Evolutionary conservation across 1,140 invertebrate species (phyloP), one percentile per base, ranked within the genome.

Genomic region (Drosophila simulans): DNA sequence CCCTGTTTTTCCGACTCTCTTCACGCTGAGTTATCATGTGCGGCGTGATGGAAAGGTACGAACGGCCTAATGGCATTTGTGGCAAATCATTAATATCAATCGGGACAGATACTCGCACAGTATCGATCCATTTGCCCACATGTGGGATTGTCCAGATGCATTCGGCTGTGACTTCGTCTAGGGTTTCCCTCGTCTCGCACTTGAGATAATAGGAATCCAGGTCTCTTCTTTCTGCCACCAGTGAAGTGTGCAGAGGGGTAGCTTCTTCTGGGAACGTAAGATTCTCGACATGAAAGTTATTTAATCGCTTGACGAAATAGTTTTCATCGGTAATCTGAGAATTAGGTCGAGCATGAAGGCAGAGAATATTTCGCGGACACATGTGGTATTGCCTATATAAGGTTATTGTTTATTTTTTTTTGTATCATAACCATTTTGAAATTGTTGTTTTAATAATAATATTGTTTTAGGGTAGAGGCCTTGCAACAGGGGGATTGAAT

Each of bases 81-180:
- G 45, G 68, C 65, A 58, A 89, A 89, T 89, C 84, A 88, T 89
- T 88, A 88, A 88, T 88, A 88, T 89, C 79, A 70, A 77, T 77
- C 73, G 56, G 49, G 52, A 66, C 73, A 42, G 71, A 75, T 46
- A 76, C 59, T 45, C 40, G 51, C 31, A 31, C 8, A 31, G 31
- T 55, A 49, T 71, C 65, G 52, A 70, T 70, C 68, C 42, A 15
- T 54, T 35, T 58, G 35, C 48, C 42, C 64, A n/a, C 66, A 71
- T 60, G 52, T 74, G 52, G 57, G 45, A 42, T 64, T 73, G 27
- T 69, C 77, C 77, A 74, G 60, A 79, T 80, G 68, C 74, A 63
- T 20, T 81, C 73, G 59, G 39, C 54, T 82, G 65, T 59, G 60
- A 55, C 40, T 45, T 54, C 46, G 40, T 69, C 51, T 80, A 42